Evolutionary conservation across 2,888 invertebrate species (phyloP).

Genomic region (Drosophila mettleri): DNA sequence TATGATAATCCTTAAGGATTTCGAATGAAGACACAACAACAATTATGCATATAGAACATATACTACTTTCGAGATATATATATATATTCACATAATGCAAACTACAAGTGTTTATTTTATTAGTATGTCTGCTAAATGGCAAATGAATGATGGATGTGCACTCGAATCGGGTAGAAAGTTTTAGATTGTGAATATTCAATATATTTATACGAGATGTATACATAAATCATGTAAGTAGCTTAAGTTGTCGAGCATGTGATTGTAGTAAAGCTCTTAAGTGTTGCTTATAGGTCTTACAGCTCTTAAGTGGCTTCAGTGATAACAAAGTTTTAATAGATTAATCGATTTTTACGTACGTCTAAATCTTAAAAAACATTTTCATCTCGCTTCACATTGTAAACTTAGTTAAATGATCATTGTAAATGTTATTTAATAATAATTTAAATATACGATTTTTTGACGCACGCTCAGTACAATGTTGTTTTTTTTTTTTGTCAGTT

Average conservation of each 20-base stretch:
- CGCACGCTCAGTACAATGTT: constrained; percentile 69
- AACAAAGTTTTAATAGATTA: constrained; percentile 57
- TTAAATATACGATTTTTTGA: constrained; percentile 52
- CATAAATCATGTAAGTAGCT: constrained; percentile 7
- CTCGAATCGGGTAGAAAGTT: constrained; percentile 17
- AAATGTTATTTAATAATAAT: constrained; percentile 54
- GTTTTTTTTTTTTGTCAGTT: background rate
- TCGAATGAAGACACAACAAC: constrained; percentile 75
- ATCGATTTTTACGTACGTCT: constrained; percentile 55
- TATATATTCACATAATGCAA: constrained; percentile 25
- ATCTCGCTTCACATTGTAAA: constrained; percentile 40
- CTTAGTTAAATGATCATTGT: constrained; percentile 57
- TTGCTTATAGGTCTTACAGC: constrained; percentile 31
- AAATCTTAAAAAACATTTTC: constrained; percentile 59
- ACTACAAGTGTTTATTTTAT: constrained; percentile 14
- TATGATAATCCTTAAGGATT: constrained; percentile 34
- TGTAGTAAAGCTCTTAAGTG: constrained; percentile 26
- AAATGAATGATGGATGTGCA: constrained; percentile 30
- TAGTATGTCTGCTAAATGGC: constrained; percentile 18
- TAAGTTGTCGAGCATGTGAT: constrained; percentile 38
- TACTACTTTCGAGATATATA: constrained; percentile 35
- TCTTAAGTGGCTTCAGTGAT: constrained; percentile 50
- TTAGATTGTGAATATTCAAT: constrained; percentile 15
- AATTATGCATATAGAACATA: constrained; percentile 49
- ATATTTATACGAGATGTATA: constrained; percentile 5